phyloP scores from a whole-genome alignment of 1,140 invertebrate species.

The Meloidogyne hapla region DNA sequence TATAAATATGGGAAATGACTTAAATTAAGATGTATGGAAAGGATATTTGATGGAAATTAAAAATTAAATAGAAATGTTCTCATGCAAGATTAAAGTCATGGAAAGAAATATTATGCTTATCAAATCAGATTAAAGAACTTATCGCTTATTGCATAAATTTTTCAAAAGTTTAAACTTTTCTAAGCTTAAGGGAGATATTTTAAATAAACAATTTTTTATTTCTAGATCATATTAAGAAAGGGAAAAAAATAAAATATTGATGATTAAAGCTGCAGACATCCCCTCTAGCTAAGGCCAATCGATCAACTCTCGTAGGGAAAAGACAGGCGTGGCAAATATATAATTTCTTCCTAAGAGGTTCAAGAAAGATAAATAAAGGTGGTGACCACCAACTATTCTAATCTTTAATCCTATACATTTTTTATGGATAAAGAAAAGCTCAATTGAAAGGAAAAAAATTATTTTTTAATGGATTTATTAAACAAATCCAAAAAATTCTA shows the following conservation, averaged over 20 bases:
- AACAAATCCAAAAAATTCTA: too few species aligned
- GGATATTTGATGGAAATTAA: not conserved
- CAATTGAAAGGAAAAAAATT: not conserved
- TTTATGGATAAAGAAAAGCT: too few species aligned
- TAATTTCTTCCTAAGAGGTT: not conserved
- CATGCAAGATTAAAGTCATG: too few species aligned
- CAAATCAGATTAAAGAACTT: too few species aligned
- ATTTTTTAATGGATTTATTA: not conserved
- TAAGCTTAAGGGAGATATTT: not conserved
- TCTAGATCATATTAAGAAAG: not conserved
- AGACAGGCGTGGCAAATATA: not conserved
- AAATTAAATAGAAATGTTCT: too few species aligned
- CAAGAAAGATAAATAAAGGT: too few species aligned
- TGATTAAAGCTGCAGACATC: not conserved
- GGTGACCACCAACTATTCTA: too few species aligned
- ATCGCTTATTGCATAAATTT: too few species aligned
- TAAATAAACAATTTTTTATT: not conserved
- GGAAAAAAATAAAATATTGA: not conserved
- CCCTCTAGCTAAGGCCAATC: constrained; percentile 1
- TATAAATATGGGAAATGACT: not conserved
- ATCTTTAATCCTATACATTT: too few species aligned
- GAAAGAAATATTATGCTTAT: too few species aligned
- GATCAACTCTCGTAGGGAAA: not conserved
- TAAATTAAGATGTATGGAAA: not conserved
- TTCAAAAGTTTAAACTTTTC: too few species aligned